A percentile compares a stretch with the other conserved stretches of the same genome.
These are phyloP conservation scores for Syngnathus floridae DNA, from an alignment of 2,113 vertebrate genomes.

Conservation along the genomic window DNA sequence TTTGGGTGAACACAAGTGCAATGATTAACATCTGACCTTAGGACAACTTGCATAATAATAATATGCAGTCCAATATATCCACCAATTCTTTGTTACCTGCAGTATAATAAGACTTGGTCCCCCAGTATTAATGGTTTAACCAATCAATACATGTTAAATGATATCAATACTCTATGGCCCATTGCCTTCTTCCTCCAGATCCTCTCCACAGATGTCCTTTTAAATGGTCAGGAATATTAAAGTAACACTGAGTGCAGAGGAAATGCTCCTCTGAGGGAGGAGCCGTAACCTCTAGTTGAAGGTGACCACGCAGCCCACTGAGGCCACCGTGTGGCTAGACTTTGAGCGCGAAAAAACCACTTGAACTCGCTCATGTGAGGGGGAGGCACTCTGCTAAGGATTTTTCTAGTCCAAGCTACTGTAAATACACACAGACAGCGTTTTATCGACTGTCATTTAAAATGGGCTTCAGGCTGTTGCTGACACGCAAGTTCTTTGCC, in stretches of 20 bases:
- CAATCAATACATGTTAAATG: conserved; percentile 23
- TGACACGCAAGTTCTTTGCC: conserved; percentile 18
- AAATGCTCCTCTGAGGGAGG: conserved; percentile 42
- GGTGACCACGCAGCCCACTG: conserved; percentile 59
- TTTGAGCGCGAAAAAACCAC: too few species aligned
- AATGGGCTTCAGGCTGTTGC: conserved; percentile 25
- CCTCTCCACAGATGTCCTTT: conserved; percentile 12
- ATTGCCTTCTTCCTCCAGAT: conserved; percentile 11
- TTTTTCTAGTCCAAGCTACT: neutral
- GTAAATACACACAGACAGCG: conserved; percentile 14
- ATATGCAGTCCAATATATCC: neutral
- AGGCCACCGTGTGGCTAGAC: conserved; percentile 59
- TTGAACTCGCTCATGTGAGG: too few species aligned
- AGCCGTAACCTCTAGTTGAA: conserved; percentile 66
- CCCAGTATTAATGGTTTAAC: conserved; percentile 14
- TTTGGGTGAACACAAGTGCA: neutral
- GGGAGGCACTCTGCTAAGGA: neutral
- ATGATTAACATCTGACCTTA: too few species aligned
- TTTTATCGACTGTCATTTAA: conserved; percentile 28
- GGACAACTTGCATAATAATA: too few species aligned
- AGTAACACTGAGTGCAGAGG: conserved; percentile 34
- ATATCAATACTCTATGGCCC: conserved; percentile 23
- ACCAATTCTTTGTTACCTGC: neutral
- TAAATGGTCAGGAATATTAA: conserved; percentile 26
- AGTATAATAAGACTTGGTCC: neutral